A percentile compares a stretch with the other conserved stretches of the same genome.
Evolutionary conservation across 2,113 vertebrate species (phyloP).

Genomic region (Electrona antarctica): DNA sequence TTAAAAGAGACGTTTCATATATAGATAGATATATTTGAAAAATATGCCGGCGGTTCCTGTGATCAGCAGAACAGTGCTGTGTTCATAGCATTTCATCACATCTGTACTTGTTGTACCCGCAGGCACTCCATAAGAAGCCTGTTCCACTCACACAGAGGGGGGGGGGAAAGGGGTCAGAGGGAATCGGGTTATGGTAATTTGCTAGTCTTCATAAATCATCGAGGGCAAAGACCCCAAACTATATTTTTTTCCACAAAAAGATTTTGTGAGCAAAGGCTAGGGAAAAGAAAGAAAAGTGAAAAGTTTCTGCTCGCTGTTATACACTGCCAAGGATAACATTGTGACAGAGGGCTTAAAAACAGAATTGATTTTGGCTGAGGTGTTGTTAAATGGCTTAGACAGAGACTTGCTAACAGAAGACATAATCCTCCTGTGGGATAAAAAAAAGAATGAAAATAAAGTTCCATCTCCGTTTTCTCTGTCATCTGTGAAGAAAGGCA

Average conservation of each 20-base stretch:
- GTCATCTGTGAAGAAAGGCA: neutral
- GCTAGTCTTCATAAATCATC: constrained; percentile 8
- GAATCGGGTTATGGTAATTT: neutral
- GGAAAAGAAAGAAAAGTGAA: neutral
- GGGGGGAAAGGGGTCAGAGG: constrained; percentile 17
- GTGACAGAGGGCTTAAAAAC: neutral
- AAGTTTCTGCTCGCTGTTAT: neutral
- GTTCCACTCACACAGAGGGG: constrained; percentile 15
- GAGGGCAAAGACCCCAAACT: neutral
- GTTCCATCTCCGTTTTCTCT: neutral
- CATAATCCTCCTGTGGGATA: too few relatives aligned
- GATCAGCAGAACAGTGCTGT: constrained; percentile 33
- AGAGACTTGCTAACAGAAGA: neutral
- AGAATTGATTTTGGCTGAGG: neutral
- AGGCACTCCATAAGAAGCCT: constrained; percentile 18
- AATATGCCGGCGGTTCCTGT: constrained; percentile 27
- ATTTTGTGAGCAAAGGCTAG: neutral
- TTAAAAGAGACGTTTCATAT: constrained; percentile 28
- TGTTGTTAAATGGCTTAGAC: neutral
- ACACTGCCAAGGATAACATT: neutral
- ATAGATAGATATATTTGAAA: constrained; percentile 22
- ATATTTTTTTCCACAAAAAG: neutral
- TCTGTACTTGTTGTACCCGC: constrained; percentile 25
- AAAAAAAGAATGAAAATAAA: neutral
- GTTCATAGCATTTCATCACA: constrained; percentile 32